phyloP scores from a whole-genome alignment of 2,797 vertebrate genomes.

The Jordanella pulchra region DNA sequence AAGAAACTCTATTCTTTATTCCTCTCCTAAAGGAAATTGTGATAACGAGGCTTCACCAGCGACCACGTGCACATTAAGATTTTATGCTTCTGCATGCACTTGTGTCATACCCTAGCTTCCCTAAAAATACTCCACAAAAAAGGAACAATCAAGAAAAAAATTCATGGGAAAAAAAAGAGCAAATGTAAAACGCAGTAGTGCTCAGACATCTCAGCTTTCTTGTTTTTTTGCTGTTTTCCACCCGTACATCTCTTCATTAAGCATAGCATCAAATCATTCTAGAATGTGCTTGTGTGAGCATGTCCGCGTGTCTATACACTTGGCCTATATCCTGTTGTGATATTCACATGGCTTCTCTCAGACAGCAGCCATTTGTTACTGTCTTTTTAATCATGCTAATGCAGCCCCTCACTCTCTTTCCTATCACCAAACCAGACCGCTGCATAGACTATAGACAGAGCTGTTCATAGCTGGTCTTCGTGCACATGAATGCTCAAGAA shows the following conservation, averaged over 20 bases:
- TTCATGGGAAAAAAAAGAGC: conserved; percentile 15
- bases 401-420: conserved; percentile 39
- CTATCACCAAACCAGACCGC: conserved; percentile 42
- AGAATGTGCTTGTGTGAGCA: conserved; percentile 13
- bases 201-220: conserved; percentile 16
- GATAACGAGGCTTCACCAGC: conserved; percentile 76
- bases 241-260: conserved; percentile 24
- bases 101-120: conserved; percentile 5
- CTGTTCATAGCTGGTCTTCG: conserved; percentile 16
- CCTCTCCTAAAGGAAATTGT: conserved; percentile 71
- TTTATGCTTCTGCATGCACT: conserved; percentile 61
- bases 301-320: conserved; percentile 44
- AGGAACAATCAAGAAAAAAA: conserved; percentile 16
- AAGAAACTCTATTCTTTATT: conserved; percentile 61
- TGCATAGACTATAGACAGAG: conserved; percentile 19
- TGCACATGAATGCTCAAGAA: conserved; percentile 39
- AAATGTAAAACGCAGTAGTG: neutral
- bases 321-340: conserved; percentile 67
- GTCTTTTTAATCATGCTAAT: conserved; percentile 82
- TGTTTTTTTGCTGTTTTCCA: conserved; percentile 14
- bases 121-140: conserved; percentile 28
- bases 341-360: conserved; percentile 61
- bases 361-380: conserved; percentile 78
- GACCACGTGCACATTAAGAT: conserved; percentile 70
- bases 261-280: conserved; percentile 32